Percentiles rank a stretch among this genome's conserved stretches.
phyloP scores from a whole-genome alignment of 2,888 invertebrate genomes.

The Dorcus hopei region DNA sequence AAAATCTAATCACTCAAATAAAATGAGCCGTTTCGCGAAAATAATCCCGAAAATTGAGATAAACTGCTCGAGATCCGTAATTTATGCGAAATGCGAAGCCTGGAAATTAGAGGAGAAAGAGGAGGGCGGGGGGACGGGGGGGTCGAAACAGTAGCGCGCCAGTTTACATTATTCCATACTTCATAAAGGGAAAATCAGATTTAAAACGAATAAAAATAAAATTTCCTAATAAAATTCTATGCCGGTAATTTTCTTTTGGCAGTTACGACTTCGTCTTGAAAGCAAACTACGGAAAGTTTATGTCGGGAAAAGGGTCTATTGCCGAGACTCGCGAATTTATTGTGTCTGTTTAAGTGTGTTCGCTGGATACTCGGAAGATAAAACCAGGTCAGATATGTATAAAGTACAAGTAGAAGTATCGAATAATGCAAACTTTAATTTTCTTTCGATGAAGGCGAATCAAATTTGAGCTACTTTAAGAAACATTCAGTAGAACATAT shows the following conservation, averaged over 20 bases:
- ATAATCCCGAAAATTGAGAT: conserved; percentile 23
- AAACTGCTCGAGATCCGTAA: conserved; percentile 20
- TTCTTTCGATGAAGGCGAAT: no score
- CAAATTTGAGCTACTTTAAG: no score
- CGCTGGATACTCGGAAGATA: no score
- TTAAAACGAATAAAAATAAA: conserved; percentile 18
- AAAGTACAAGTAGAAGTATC: no score
- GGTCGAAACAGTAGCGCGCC: conserved; percentile 9
- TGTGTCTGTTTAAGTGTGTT: no score
- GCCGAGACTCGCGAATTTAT: no score
- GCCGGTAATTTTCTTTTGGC: conserved; percentile 22
- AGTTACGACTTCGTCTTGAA: conserved; percentile 15
- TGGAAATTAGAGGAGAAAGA: conserved; percentile 20
- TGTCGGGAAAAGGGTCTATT: no score
- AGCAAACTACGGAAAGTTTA: background rate
- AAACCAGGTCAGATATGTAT: no score
- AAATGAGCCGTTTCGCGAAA: conserved; percentile 22
- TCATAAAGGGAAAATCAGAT: background rate
- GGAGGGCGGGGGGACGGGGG: no score
- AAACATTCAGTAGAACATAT: no score
- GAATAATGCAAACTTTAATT: no score
- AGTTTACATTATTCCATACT: conserved; percentile 18
- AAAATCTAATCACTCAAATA: conserved; percentile 29
- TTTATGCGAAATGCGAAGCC: conserved; percentile 26
- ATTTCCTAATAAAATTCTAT: conserved; percentile 18